Percentiles rank a stretch among this genome's conserved stretches.
phyloP scores from a whole-genome alignment of 2,797 vertebrate species.

The Esox lucius region DNA sequence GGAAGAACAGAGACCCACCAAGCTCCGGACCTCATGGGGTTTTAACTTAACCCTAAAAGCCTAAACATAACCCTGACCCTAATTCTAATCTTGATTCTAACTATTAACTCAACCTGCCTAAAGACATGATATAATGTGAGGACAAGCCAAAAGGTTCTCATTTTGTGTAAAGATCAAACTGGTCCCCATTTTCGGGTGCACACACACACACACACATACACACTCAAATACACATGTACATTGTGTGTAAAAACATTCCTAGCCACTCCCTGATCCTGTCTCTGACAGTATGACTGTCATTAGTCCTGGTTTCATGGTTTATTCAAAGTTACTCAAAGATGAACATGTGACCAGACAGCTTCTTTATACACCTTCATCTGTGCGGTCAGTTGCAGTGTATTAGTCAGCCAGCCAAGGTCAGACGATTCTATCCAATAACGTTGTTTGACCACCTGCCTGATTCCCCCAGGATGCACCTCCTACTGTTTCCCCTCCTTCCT shows the following conservation, averaged over 20 bases:
- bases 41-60: too few species aligned
- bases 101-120: too few species aligned
- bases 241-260: background rate
- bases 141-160: too few species aligned
- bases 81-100: too few species aligned
- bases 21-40: too few species aligned
- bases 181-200: too few species aligned
- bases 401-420: slow-evolving; percentile 39
- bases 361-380: slow-evolving; percentile 7
- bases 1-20: too few species aligned
- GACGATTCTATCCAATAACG: slow-evolving; percentile 41
- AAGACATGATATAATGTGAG: too few species aligned
- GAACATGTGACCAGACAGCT: background rate
- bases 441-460: slow-evolving; percentile 30
- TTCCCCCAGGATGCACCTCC: slow-evolving; percentile 42
- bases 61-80: too few species aligned
- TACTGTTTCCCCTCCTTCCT: slow-evolving; percentile 22
- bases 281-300: background rate
- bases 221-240: background rate
- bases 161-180: too few species aligned
- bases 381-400: slow-evolving; percentile 14
- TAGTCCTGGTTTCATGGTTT: too few species aligned
- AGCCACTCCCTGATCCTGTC: background rate
- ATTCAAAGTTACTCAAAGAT: background rate
- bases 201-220: too few species aligned